A percentile compares a stretch with the other conserved stretches of the same genome.
These are phyloP conservation scores for Lichenostomus cassidix DNA, from an alignment of 2,113 vertebrate genomes.

Conservation along the genomic window DNA sequence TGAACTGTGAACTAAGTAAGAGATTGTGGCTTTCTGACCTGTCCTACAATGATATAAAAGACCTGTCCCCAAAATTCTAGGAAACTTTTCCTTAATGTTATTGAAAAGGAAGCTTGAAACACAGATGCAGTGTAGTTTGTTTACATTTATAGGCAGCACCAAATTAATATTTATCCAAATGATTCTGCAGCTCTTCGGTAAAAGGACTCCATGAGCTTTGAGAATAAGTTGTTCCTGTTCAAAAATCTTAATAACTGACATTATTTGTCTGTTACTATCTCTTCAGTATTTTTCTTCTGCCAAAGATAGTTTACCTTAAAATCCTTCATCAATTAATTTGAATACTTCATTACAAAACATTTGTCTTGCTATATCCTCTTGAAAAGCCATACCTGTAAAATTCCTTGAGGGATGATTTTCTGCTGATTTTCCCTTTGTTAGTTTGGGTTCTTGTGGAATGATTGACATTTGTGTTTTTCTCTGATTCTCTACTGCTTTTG, in stretches of 20 bases:
- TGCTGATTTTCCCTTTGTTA: not conserved
- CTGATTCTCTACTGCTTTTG: not conserved
- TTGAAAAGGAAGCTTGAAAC: not conserved
- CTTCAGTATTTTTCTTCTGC: not conserved
- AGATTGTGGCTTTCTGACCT: not conserved
- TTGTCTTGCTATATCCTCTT: not conserved
- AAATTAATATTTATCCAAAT: not conserved
- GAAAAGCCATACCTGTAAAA: not conserved
- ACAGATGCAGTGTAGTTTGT: not conserved
- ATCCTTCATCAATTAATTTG: not conserved
- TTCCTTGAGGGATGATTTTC: not conserved
- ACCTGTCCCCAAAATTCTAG: not conserved
- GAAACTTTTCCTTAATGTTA: not conserved
- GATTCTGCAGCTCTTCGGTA: not conserved
- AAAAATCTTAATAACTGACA: not conserved
- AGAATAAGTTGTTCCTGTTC: not conserved
- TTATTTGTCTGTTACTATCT: not conserved
- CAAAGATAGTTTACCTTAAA: not conserved
- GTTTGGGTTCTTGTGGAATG: not conserved
- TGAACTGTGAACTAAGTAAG: not conserved
- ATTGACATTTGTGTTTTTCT: not conserved
- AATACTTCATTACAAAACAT: not conserved
- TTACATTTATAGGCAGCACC: not conserved
- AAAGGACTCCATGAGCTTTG: not conserved
- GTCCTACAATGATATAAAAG: not conserved